Evolutionary conservation across 2,113 vertebrate species (phyloP).

Genomic region (Rhabdomys dilectus): DNA sequence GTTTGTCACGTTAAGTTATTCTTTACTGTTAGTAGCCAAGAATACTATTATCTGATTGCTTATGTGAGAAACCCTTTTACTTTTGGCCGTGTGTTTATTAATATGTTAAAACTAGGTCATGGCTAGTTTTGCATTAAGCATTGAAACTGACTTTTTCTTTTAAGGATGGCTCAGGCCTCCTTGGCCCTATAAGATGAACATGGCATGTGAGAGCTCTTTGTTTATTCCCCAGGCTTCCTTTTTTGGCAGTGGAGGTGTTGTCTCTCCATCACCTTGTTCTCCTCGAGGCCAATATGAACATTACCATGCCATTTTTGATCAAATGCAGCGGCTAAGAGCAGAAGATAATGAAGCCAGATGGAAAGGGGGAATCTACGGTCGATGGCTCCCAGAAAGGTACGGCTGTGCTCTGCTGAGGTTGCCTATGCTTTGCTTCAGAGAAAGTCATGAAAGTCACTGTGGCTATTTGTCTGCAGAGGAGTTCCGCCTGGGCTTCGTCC

Average conservation of each 20-base stretch:
- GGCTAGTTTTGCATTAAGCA: slow-evolving; percentile 18
- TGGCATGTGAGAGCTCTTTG: slow-evolving; percentile 70
- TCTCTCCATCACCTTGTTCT: slow-evolving; percentile 78
- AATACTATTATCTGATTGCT: neutral
- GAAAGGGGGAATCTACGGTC: slow-evolving; percentile 72
- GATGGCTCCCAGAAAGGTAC: slow-evolving; percentile 85
- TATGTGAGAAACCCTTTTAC: slow-evolving; percentile 47
- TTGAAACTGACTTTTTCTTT: slow-evolving; percentile 45
- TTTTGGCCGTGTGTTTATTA: slow-evolving; percentile 30
- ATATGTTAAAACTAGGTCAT: slow-evolving; percentile 47
- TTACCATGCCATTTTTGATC: slow-evolving; percentile 91
- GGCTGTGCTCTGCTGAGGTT: slow-evolving; percentile 58
- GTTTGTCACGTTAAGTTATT: slow-evolving; percentile 59
- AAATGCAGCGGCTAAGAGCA: slow-evolving; percentile 88
- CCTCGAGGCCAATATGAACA: slow-evolving; percentile 90
- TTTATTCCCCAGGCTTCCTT: slow-evolving; percentile 86
- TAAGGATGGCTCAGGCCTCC: neutral
- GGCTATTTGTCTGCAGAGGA: slow-evolving; percentile 85
- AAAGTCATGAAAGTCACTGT: slow-evolving; percentile 82
- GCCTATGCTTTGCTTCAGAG: slow-evolving; percentile 69
- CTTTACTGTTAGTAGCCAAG: slow-evolving; percentile 28
- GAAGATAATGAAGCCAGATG: slow-evolving; percentile 83
- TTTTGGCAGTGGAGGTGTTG: slow-evolving; percentile 85
- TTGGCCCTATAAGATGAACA: slow-evolving; percentile 46
- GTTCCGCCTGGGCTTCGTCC: slow-evolving; percentile 86